These are phyloP conservation scores for Palaemon carinicauda DNA, from an alignment of 1,140 invertebrate genomes.

Conservation along the genomic window DNA sequence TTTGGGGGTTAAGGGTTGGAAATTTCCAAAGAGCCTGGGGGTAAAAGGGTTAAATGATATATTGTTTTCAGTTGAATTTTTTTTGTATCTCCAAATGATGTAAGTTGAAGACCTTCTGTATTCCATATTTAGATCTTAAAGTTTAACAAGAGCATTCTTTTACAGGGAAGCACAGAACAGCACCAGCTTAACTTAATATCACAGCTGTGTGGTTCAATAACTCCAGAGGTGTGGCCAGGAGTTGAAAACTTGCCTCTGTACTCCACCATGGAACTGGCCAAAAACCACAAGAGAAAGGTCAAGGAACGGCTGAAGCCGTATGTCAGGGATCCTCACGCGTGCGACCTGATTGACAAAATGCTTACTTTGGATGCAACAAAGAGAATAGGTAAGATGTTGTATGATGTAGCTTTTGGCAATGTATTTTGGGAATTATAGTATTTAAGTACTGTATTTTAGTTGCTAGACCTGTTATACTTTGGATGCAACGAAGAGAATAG, in stretches of 20 bases:
- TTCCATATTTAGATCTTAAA: background rate
- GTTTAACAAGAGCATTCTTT: background rate
- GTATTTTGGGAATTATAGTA: background rate
- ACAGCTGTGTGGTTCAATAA: conserved; percentile 96
- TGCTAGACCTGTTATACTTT: too few species aligned
- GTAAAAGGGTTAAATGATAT: too few species aligned
- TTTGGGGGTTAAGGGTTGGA: too few species aligned
- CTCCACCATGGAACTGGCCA: conserved; percentile 88
- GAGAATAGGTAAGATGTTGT: conserved; percentile 68
- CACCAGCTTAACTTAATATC: conserved; percentile 95
- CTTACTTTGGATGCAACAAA: conserved; percentile 91
- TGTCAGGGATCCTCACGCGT: conserved; percentile 89
- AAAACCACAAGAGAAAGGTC: conserved; percentile 82
- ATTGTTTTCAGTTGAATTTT: too few species aligned
- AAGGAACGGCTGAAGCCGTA: conserved; percentile 91
- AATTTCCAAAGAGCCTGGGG: too few species aligned
- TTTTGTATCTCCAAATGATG: too few species aligned
- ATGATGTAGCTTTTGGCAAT: background rate
- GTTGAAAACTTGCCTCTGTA: conserved; percentile 93
- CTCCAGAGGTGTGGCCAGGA: conserved; percentile 91
- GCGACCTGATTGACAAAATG: conserved; percentile 93
- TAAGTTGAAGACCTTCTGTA: too few species aligned
- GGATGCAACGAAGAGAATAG: too few species aligned
- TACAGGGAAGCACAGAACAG: conserved; percentile 93
- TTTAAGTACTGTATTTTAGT: too few species aligned